Percentiles rank a stretch among this genome's conserved stretches.
Conservation (phyloP, 1,140 invertebrate genomes). For the Calosoma granatense region DNA sequence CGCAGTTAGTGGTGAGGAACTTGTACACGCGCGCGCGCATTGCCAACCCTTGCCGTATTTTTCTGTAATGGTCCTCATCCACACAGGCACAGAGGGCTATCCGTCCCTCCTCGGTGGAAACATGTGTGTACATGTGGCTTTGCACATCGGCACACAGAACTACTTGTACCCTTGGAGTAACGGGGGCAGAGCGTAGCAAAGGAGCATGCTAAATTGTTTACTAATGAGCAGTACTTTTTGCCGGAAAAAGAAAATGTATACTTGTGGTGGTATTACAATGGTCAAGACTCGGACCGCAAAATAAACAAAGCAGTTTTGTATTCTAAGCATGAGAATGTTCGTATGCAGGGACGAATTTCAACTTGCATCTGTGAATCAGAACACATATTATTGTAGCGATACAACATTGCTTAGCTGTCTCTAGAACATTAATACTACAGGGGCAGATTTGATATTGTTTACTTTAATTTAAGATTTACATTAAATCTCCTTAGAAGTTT, state of each 20-base stretch:
- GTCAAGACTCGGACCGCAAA: too few relatives aligned
- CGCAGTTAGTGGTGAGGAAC: background rate
- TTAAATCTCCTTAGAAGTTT: too few relatives aligned
- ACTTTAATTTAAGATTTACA: too few relatives aligned
- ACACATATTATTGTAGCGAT: too few relatives aligned
- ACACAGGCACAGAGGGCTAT: slow-evolving; percentile 1
- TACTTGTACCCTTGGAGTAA: background rate
- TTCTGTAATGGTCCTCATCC: slow-evolving; percentile 5
- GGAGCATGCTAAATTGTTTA: slow-evolving; percentile 1
- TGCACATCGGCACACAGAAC: background rate
- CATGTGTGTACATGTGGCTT: background rate
- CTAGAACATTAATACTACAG: too few relatives aligned
- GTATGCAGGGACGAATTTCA: too few relatives aligned
- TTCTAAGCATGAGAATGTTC: too few relatives aligned
- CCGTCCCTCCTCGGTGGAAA: background rate
- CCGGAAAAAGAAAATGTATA: background rate
- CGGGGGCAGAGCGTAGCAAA: background rate
- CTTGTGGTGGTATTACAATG: background rate
- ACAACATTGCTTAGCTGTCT: too few relatives aligned
- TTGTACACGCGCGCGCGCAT: background rate
- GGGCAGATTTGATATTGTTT: too few relatives aligned
- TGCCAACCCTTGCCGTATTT: slow-evolving; percentile 3
- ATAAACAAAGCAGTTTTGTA: too few relatives aligned
- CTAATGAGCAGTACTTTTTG: background rate
- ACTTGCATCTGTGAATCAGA: too few relatives aligned